Percentiles rank a stretch among this genome's conserved stretches.
These are phyloP conservation scores for Drosophila saltans DNA, from an alignment of 1,140 invertebrate species.

Conservation along the genomic window DNA sequence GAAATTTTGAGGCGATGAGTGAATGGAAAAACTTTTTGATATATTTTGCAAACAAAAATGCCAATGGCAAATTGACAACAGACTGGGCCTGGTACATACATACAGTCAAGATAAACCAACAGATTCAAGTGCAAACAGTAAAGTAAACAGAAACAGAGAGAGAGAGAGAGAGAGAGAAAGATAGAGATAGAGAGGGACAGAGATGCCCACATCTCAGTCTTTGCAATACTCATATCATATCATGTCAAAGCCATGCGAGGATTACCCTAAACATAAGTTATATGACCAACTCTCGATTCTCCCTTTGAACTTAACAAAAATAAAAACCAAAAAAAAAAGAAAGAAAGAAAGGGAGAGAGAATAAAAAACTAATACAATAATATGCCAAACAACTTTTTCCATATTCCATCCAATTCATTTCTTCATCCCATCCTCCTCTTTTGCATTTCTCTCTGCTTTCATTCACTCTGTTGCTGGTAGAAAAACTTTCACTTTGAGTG, in stretches of 20 bases:
- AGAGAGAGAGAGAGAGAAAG: neutral
- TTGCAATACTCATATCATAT: slow-evolving; percentile 48
- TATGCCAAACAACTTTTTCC: slow-evolving; percentile 61
- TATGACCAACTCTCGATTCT: slow-evolving; percentile 35
- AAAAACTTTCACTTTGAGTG: slow-evolving; percentile 46
- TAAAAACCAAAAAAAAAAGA: neutral
- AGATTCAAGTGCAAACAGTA: slow-evolving; percentile 61
- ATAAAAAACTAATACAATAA: slow-evolving; percentile 71
- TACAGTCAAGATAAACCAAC: slow-evolving; percentile 48
- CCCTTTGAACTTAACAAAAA: slow-evolving; percentile 2
- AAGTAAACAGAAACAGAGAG: slow-evolving; percentile 23
- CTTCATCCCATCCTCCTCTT: slow-evolving; percentile 13
- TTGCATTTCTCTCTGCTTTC: too few relatives aligned
- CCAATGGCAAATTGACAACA: slow-evolving; percentile 70
- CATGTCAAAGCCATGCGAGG: slow-evolving; percentile 46
- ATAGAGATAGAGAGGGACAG: slow-evolving; percentile 19
- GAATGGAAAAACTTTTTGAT: slow-evolving; percentile 68
- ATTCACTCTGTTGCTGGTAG: neutral
- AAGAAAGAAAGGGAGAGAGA: too few relatives aligned
- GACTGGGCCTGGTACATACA: slow-evolving; percentile 12
- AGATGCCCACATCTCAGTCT: slow-evolving; percentile 43
- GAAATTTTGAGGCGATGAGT: slow-evolving; percentile 32
- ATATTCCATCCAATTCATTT: slow-evolving; percentile 5
- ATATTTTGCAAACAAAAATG: slow-evolving; percentile 77
- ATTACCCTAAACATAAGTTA: slow-evolving; percentile 49